Evolutionary conservation across 1,140 invertebrate species (phyloP).

Genomic region (Drosophila santomea): DNA sequence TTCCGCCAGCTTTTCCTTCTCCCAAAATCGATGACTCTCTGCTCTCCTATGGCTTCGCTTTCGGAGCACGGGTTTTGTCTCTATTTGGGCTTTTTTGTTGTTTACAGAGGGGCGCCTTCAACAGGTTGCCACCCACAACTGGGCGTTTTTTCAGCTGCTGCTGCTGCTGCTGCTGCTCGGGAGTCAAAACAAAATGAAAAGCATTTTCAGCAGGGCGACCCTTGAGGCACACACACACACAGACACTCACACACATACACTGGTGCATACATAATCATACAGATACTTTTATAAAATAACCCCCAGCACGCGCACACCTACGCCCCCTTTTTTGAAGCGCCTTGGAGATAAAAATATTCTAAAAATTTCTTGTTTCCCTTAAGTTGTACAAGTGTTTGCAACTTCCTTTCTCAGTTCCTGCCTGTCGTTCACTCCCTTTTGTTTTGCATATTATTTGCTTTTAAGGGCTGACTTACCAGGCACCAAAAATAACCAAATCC

Average conservation of each 20-base stretch:
- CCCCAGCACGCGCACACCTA: conserved; percentile 19
- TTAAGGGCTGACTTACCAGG: conserved; percentile 57
- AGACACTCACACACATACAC: neutral
- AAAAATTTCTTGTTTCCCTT: conserved; percentile 64
- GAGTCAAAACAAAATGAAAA: conserved; percentile 66
- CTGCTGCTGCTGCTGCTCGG: conserved; percentile 17
- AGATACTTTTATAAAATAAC: conserved; percentile 31
- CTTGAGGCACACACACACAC: conserved; percentile 28
- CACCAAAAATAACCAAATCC: conserved; percentile 64
- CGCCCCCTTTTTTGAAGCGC: conserved; percentile 10
- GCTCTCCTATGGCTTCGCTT: conserved; percentile 10
- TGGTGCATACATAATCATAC: conserved; percentile 26
- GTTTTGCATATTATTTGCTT: conserved; percentile 63
- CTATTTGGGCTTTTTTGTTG: conserved; percentile 41
- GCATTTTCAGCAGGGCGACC: conserved; percentile 48
- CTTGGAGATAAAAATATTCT: conserved; percentile 42
- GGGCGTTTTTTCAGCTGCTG: conserved; percentile 21
- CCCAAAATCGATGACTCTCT: conserved; percentile 13
- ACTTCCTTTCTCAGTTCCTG: conserved; percentile 12
- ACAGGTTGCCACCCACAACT: conserved; percentile 72
- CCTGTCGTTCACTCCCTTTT: conserved; percentile 5
- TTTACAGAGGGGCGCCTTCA: conserved; percentile 55
- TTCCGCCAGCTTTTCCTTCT: neutral
- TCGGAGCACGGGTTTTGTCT: conserved; percentile 13
- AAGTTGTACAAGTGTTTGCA: conserved; percentile 75